Percentiles rank a stretch among this genome's conserved stretches.
Evolutionary conservation across 2,797 vertebrate genomes (phyloP).

Genomic region (Hemibagrus guttatus): DNA sequence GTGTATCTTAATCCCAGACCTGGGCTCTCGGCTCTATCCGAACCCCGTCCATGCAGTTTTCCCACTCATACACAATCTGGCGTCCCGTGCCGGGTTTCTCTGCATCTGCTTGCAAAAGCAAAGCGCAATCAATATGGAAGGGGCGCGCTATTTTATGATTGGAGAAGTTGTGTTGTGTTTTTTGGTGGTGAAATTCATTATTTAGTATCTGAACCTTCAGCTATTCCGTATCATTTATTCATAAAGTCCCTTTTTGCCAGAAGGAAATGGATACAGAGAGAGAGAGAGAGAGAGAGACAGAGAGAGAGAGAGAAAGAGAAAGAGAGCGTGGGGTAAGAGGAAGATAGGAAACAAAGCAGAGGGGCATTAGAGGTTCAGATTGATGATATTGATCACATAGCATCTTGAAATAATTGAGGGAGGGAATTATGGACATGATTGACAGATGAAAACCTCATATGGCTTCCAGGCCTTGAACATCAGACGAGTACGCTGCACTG

Average conservation of each 20-base stretch:
- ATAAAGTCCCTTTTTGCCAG: conserved; percentile 99
- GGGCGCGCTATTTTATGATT: conserved; percentile 99
- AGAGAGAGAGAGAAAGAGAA: conserved; percentile 65
- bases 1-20: conserved; percentile 31
- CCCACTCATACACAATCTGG: conserved; percentile 71
- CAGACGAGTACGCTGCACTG: conserved; percentile 23
- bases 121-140: conserved; percentile 99
- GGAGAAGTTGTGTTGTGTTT: conserved; percentile 99
- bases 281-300: conserved; percentile 72
- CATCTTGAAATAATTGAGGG: conserved; percentile 87
- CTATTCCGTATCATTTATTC: conserved; percentile 99
- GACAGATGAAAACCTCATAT: conserved; percentile 54
- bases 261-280: conserved; percentile 99
- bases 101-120: conserved; percentile 99
- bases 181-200: conserved; percentile 99
- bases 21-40: conserved; percentile 22
- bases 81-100: conserved; percentile 87
- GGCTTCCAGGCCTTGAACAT: conserved; percentile 57
- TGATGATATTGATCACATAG: conserved; percentile 99
- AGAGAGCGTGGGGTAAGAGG: conserved; percentile 50
- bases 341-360: conserved; percentile 65
- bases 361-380: conserved; percentile 74
- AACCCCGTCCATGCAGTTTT: conserved; percentile 18
- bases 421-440: conserved; percentile 63
- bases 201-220: conserved; percentile 99